Evolutionary conservation across 2,113 vertebrate species (phyloP), one percentile per base, ranked within the genome.

Genomic region (Kryptolebias marmoratus): DNA sequence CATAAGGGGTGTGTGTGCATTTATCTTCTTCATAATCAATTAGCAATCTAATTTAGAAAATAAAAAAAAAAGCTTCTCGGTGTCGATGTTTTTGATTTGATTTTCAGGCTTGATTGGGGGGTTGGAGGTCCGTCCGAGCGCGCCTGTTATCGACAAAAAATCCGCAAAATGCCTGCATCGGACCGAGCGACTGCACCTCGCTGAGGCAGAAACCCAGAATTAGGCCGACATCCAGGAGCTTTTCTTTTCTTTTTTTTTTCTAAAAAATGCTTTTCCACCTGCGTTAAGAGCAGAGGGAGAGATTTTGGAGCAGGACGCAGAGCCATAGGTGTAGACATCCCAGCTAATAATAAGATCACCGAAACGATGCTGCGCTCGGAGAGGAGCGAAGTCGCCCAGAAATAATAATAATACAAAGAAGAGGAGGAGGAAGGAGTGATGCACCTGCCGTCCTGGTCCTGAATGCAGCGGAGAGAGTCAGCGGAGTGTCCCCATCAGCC

Each of bases 391-490:
- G 52, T 32, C 68, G 52, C 61, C n/a, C 65, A 10, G 53, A 52
- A 18, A 79, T 76, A 79, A 83, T 81, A 84, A 36, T 4, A 3
- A 42, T 8, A 42, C 9, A 42, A 42, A 9, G 1, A 42, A 42
- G 8, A 1, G 10, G 10, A 10, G 8, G 10, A 10, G 10, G 5
- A 42, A 5, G 68, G 88, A 88, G 80, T 59, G n/a, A 77, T 73
- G 81, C 78, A 80, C 71, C 85, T 75, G 45, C 73, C 1, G 22
- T 74, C 55, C 52, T 77, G 75, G 90, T 89, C 83, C 90, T 94
- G 90, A 89, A 91, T 93, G 89, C 87, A 66, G 81, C 86, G 82
- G 76, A 77, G 72, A 89, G 68, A 87, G 88, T 87, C 84, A 84
- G 88, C 86, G 75, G 77, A 80, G 88, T 90, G 84, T 89, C 74